Evolutionary conservation across 2,888 invertebrate genomes (phyloP).

Genomic region (Drosophila kanekoi): DNA sequence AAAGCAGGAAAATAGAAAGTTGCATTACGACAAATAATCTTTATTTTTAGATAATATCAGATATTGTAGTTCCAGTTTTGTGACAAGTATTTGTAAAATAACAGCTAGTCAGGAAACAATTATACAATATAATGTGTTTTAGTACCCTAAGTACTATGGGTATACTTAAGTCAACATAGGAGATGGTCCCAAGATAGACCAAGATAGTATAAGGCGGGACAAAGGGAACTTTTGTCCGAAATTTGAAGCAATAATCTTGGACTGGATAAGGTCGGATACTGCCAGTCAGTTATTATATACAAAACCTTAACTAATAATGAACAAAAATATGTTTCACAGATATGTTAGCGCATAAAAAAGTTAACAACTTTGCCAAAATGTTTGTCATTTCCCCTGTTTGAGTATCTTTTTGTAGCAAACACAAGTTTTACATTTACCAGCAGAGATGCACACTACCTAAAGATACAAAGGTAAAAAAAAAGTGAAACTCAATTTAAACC

Average conservation of each 20-base stretch:
- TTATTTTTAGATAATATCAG: too few relatives aligned
- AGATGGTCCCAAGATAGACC: too few relatives aligned
- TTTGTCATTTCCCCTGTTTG: neutral
- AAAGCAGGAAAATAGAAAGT: neutral
- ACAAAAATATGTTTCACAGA: neutral
- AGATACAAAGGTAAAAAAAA: neutral
- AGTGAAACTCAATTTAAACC: slow-evolving; percentile 27
- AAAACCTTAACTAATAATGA: neutral
- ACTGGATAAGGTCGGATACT: neutral
- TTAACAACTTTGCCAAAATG: neutral
- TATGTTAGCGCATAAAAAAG: neutral
- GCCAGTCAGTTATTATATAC: neutral
- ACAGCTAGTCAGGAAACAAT: too few relatives aligned
- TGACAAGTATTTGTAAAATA: too few relatives aligned
- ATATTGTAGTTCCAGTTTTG: too few relatives aligned
- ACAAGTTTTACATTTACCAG: slow-evolving; percentile 38
- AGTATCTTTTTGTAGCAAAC: slow-evolving; percentile 14
- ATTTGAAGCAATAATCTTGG: neutral
- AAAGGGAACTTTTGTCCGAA: too few relatives aligned
- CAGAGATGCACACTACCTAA: neutral
- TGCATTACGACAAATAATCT: too few relatives aligned
- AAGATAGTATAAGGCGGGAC: too few relatives aligned
- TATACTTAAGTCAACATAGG: too few relatives aligned
- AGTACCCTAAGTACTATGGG: too few relatives aligned
- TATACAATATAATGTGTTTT: too few relatives aligned